phyloP scores from a whole-genome alignment of 1,140 invertebrate species.

The Trissolcus basalis region DNA sequence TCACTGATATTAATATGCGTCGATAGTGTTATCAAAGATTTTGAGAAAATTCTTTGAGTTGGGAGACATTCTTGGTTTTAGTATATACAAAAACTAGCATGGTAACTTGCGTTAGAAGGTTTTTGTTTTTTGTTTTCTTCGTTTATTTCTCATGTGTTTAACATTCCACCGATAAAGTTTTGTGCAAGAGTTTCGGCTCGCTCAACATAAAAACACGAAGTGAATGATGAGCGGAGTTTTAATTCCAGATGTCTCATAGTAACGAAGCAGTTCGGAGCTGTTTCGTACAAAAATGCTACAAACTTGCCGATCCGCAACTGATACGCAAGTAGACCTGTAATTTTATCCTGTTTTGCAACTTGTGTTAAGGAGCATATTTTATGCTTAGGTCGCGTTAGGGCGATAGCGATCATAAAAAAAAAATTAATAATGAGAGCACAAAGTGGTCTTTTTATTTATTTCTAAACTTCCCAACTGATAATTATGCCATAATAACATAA shows the following conservation, averaged over 20 bases:
- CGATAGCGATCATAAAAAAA: too few relatives aligned
- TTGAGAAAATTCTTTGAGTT: too few relatives aligned
- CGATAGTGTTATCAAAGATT: too few relatives aligned
- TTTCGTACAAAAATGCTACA: conserved; percentile 38
- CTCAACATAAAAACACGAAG: conserved; percentile 36
- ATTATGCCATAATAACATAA: too few relatives aligned
- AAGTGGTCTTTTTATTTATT: too few relatives aligned
- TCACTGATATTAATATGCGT: too few relatives aligned
- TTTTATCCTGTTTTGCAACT: conserved; percentile 40
- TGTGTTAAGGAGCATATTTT: conserved; percentile 32
- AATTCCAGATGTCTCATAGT: conserved; percentile 36
- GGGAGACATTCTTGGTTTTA: too few relatives aligned
- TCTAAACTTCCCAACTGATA: too few relatives aligned
- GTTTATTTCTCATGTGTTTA: conserved; percentile 30
- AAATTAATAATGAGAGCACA: too few relatives aligned
- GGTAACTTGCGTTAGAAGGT: too few relatives aligned
- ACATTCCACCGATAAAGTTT: conserved; percentile 47
- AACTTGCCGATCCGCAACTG: conserved; percentile 37
- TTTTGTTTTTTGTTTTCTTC: conserved; percentile 18
- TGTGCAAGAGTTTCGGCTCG: conserved; percentile 28
- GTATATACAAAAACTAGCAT: too few relatives aligned
- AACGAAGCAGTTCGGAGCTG: conserved; percentile 9
- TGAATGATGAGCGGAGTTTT: conserved; percentile 50
- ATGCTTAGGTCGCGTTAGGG: conserved; percentile 19
- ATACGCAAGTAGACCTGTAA: conserved; percentile 35